These are phyloP conservation scores for Gastrophryne carolinensis DNA, from an alignment of 2,797 vertebrate genomes.

Conservation along the genomic window DNA sequence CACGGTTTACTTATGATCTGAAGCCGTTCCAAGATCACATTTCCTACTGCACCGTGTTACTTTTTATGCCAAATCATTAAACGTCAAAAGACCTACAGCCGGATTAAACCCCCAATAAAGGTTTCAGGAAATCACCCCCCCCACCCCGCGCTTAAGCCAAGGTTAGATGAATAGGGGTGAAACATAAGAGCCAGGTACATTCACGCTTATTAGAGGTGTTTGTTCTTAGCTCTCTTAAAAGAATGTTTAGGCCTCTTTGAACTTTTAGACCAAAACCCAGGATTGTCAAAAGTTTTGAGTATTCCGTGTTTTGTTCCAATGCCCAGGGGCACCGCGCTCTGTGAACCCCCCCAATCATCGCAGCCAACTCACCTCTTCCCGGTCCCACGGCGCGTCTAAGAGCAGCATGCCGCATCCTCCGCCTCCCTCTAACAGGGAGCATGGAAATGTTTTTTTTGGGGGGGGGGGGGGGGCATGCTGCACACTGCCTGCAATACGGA, in stretches of 20 bases:
- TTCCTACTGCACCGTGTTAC: conserved; percentile 12
- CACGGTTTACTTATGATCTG: conserved; percentile 35
- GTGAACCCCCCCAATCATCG: no score
- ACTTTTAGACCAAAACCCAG: no score
- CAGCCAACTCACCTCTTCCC: no score
- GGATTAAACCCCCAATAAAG: conserved; percentile 57
- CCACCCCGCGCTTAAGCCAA: conserved; percentile 65
- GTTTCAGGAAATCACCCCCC: conserved; percentile 46
- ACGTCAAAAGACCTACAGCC: conserved; percentile 42
- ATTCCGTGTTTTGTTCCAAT: no score
- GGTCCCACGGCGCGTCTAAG: no score
- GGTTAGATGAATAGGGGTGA: conserved; percentile 66
- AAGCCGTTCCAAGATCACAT: conserved; percentile 17
- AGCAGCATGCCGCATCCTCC: no score
- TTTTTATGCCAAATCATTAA: conserved; percentile 53
- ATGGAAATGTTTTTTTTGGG: no score
- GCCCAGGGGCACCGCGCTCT: no score
- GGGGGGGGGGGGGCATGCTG: no score
- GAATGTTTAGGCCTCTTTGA: conserved; percentile 54
- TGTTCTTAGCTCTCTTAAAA: conserved; percentile 75
- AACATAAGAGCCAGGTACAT: conserved; percentile 73
- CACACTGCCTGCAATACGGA: no score
- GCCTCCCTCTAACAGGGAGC: no score
- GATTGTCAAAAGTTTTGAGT: no score
- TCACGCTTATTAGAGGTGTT: conserved; percentile 84